Evolutionary conservation across 2,113 vertebrate species (phyloP).

Genomic region (Crotophaga sulcirostris): DNA sequence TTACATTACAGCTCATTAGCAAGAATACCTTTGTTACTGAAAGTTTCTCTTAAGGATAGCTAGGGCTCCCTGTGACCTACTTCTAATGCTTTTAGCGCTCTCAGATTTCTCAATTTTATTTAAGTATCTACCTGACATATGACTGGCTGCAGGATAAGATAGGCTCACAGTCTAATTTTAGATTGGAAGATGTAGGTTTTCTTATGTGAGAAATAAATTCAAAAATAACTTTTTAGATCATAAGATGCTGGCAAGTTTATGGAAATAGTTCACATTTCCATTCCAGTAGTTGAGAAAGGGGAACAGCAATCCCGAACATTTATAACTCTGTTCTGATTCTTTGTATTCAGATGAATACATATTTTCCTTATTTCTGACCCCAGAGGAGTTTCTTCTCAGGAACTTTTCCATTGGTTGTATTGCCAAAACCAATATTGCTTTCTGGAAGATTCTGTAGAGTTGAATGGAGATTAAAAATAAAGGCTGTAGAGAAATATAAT

Average conservation of each 20-base stretch:
- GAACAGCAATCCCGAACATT: background rate
- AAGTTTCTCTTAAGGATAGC: conserved; percentile 61
- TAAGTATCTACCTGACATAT: conserved; percentile 61
- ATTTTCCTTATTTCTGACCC: background rate
- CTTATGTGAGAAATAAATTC: conserved; percentile 69
- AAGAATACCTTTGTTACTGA: conserved; percentile 52
- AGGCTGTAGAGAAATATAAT: background rate
- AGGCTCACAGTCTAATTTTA: conserved; percentile 71
- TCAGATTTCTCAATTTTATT: conserved; percentile 63
- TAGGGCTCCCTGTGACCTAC: conserved; percentile 65
- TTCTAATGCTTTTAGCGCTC: conserved; percentile 61
- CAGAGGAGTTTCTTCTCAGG: background rate
- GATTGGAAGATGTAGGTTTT: conserved; percentile 62
- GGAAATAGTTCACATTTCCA: conserved; percentile 52
- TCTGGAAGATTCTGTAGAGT: background rate
- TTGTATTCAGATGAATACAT: background rate
- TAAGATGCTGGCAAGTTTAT: conserved; percentile 61
- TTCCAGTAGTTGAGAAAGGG: conserved; percentile 4
- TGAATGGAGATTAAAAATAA: background rate
- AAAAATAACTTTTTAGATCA: conserved; percentile 67
- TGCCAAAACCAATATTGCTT: background rate
- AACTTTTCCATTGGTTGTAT: background rate
- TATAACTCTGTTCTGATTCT: conserved; percentile 31
- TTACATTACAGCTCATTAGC: conserved; percentile 62
- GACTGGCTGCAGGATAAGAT: conserved; percentile 57